phyloP scores from a whole-genome alignment of 64 coral and sea anemone genomes.

The Catalaphyllia jardinei region DNA sequence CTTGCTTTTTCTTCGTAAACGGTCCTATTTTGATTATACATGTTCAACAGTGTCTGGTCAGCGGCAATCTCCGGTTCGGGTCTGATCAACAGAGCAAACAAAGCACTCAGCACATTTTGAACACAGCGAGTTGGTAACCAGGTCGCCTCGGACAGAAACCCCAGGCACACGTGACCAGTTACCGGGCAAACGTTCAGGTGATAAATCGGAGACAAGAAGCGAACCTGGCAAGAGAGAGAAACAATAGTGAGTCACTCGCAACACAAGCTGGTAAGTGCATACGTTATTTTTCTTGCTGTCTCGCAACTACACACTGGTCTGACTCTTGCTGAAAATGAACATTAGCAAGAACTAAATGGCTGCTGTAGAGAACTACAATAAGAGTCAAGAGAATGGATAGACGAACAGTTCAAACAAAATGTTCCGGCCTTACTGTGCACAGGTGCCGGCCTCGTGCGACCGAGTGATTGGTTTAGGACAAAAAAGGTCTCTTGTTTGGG shows the following conservation, averaged over 20 bases:
- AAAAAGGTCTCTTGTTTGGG: too few relatives aligned
- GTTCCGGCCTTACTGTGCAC: too few relatives aligned
- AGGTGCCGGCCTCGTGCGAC: too few relatives aligned
- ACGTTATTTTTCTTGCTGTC: background rate
- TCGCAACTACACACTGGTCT: background rate
- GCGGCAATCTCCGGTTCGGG: slow-evolving; percentile 65
- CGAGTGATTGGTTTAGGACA: too few relatives aligned
- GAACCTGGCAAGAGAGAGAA: slow-evolving; percentile 28
- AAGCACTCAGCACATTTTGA: slow-evolving; percentile 71
- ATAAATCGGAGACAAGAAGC: slow-evolving; percentile 74
- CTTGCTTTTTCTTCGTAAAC: slow-evolving; percentile 65
- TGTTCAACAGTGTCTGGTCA: slow-evolving; percentile 45
- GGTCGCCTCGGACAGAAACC: slow-evolving; percentile 56
- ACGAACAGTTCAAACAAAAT: too few relatives aligned
- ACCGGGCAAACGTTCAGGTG: slow-evolving; percentile 78
- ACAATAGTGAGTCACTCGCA: background rate
- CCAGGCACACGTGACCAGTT: slow-evolving; percentile 84
- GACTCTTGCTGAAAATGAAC: too few relatives aligned
- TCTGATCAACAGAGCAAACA: slow-evolving; percentile 72
- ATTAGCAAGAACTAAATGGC: too few relatives aligned
- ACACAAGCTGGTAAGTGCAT: background rate
- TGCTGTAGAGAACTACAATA: too few relatives aligned
- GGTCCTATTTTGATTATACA: slow-evolving; percentile 16
- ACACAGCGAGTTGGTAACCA: slow-evolving; percentile 83
- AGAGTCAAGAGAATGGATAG: too few relatives aligned